Base-by-base conservation (phyloP, 2,113 vertebrate species). In the Microcebus ravelobensis region DNA sequence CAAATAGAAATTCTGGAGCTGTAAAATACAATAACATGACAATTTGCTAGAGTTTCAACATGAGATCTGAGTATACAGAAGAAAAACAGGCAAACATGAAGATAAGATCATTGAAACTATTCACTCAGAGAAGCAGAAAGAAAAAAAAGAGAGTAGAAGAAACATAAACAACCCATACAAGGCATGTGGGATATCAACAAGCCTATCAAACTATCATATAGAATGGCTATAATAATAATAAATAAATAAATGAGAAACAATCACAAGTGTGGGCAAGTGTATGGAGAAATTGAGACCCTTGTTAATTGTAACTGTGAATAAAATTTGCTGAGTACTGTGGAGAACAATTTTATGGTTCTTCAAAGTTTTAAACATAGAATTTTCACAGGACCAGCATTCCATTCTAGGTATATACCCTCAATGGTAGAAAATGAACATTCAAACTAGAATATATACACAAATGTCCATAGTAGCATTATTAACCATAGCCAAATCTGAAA, bases 251-350 rank as follows among this genome's bases (percentile, higher is more conserved):
- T 23, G n/a, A 7, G 3, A 50, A 88, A 77, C 76, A 45, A 27
- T n/a, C 17, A 59, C 6, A 82, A 39, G 8, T 34, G 4, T 71
- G 36, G 9, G 0, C 14, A 73, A 39, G 3, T 0, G 1, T 71
- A 82, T 55, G n/a, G 1, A 42, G 6, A 63, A 39, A 68, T 87
- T 45, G 8, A 25, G 27, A 71, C 6, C 17, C 11, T 57, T 8
- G 10, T 10, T 18, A 5, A 61, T 55, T 29, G 3, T 5, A 52
- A 8, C 1, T 83, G 7, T 21, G 17, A 39, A 48, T 42, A 83
- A 82, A 89, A 65, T 5, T 25, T 6, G 4, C 11, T 4, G 5
- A 55, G 4, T 29, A 15, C 12, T 55, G 3, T 65, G 3, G 70
- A 21, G 65, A 61, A 25, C 0, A 45, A 31, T 42, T 65, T 57